These are phyloP conservation scores for Monodelphis domestica DNA, from an alignment of 2,797 vertebrate species.

Conservation along the genomic window DNA sequence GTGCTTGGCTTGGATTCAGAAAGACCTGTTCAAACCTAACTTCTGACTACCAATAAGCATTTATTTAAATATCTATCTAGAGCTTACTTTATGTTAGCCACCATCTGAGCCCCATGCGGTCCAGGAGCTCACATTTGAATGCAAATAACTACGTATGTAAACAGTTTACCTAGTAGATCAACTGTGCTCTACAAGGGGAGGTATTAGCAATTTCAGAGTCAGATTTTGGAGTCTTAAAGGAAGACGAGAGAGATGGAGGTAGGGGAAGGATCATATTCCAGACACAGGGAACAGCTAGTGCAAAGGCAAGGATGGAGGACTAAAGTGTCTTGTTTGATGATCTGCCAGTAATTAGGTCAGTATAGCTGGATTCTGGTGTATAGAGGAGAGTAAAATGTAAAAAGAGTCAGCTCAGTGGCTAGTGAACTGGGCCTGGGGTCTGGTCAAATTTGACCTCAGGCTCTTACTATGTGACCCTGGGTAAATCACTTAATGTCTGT, in stretches of 20 bases:
- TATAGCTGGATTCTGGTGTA: not conserved
- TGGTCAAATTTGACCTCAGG: not conserved
- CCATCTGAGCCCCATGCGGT: too few species aligned
- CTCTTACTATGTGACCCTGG: too few species aligned
- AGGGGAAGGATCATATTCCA: not conserved
- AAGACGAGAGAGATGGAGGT: not conserved
- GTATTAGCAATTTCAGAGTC: not conserved
- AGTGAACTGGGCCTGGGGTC: not conserved
- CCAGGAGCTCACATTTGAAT: too few species aligned
- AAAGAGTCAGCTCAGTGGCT: not conserved
- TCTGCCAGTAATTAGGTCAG: not conserved
- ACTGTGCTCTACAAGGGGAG: not conserved
- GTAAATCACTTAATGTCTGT: not conserved
- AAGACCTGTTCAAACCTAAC: not conserved
- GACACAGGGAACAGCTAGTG: not conserved
- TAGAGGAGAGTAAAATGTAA: not conserved
- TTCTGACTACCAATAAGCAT: not conserved
- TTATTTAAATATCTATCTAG: rapidly evolving
- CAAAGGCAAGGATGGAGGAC: not conserved
- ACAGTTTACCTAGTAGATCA: not conserved
- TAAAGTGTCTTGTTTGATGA: too few species aligned
- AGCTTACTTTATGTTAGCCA: not conserved
- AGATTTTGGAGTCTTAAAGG: not conserved
- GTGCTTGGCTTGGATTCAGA: not conserved
- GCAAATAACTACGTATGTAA: too few species aligned